Conservation (phyloP, 2,113 vertebrate species). For the Oncorhynchus kisutch region DNA sequence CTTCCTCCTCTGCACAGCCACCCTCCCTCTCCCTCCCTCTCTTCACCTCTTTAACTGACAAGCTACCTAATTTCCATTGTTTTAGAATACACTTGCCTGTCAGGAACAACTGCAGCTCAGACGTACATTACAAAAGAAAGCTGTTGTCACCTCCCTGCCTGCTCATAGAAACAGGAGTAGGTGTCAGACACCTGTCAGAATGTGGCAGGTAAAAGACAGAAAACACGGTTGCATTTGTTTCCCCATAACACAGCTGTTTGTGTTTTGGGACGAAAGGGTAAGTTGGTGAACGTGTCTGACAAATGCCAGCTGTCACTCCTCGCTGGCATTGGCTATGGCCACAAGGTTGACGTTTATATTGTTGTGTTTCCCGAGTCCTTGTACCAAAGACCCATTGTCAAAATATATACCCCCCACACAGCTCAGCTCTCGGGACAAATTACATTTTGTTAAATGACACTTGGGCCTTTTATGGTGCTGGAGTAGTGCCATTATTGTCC, state of each 20-base stretch:
- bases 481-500: not conserved
- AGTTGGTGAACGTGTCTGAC: slow-evolving; percentile 55
- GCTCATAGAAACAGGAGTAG: slow-evolving; percentile 46
- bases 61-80: slow-evolving; percentile 61
- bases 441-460: slow-evolving; percentile 19
- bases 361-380: not conserved
- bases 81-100: slow-evolving; percentile 67
- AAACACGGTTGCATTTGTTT: slow-evolving; percentile 66
- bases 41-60: slow-evolving; percentile 61
- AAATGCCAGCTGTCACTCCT: slow-evolving; percentile 61
- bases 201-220: slow-evolving; percentile 60
- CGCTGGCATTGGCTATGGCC: slow-evolving; percentile 10
- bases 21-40: not conserved
- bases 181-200: slow-evolving; percentile 70
- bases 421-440: slow-evolving; percentile 20
- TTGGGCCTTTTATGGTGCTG: not conserved
- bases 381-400: slow-evolving; percentile 5
- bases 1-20: not conserved
- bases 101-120: slow-evolving; percentile 67
- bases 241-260: slow-evolving; percentile 47
- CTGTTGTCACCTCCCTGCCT: slow-evolving; percentile 65
- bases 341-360: slow-evolving; percentile 27
- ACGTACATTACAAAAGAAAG: slow-evolving; percentile 65
- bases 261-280: slow-evolving; percentile 43
- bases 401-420: slow-evolving; percentile 13